These are phyloP conservation scores for Vulpes vulpes DNA, from an alignment of 2,113 vertebrate species.

Conservation along the genomic window DNA sequence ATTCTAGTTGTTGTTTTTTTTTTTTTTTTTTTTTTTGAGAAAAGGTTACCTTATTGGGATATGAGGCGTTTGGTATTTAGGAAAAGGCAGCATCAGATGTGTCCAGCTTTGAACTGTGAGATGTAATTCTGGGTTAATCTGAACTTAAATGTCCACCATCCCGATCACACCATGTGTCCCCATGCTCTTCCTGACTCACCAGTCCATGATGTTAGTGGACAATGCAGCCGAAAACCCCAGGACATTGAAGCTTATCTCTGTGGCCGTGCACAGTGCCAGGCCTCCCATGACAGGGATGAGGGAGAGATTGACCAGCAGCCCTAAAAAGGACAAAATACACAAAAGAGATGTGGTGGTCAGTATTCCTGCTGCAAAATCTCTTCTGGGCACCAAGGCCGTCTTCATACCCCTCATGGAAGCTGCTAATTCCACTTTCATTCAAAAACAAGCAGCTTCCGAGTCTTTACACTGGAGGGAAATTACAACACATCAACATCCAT, in stretches of 20 bases:
- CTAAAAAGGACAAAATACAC: slow-evolving; percentile 82
- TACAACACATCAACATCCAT: background rate
- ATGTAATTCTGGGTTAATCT: background rate
- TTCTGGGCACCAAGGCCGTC: fast-evolving
- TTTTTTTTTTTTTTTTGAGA: fast-evolving
- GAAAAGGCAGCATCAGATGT: background rate
- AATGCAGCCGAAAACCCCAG: slow-evolving; percentile 96
- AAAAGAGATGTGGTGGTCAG: background rate
- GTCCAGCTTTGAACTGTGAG: fast-evolving
- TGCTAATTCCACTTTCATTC: background rate
- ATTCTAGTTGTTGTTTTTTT: no score
- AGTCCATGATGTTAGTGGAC: slow-evolving; percentile 99
- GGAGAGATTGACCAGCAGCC: slow-evolving; percentile 95
- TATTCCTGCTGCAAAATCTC: fast-evolving
- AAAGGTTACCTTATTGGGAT: fast-evolving
- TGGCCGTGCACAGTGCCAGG: slow-evolving; percentile 95
- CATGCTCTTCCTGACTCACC: slow-evolving; percentile 85
- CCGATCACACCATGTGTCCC: fast-evolving
- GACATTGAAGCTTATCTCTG: slow-evolving; percentile 96
- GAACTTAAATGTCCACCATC: fast-evolving
- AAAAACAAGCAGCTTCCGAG: background rate
- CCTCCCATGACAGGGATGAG: slow-evolving; percentile 96
- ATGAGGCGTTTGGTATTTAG: background rate
- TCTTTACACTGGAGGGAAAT: background rate
- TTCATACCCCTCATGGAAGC: fast-evolving